These are phyloP conservation scores for Agrotis puta DNA, from an alignment of 2,888 invertebrate species.

Conservation along the genomic window DNA sequence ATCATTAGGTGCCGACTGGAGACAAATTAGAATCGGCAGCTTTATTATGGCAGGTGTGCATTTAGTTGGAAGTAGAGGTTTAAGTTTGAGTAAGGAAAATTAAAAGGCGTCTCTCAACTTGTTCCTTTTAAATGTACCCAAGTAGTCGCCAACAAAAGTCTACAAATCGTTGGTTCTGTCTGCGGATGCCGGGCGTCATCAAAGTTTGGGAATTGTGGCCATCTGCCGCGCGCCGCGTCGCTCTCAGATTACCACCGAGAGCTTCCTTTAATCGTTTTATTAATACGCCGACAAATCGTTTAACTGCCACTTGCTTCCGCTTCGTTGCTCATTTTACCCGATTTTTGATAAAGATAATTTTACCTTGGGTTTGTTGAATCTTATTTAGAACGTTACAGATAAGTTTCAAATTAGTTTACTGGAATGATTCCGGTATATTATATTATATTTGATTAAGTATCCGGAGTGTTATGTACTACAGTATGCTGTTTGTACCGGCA, in stretches of 20 bases:
- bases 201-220: constrained; percentile 89
- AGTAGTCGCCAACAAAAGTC: constrained; percentile 83
- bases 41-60: constrained; percentile 64
- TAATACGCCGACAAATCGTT: constrained; percentile 90
- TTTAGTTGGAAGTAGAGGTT: constrained; percentile 46
- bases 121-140: constrained; percentile 74
- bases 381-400: constrained; percentile 24
- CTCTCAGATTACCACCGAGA: constrained; percentile 89
- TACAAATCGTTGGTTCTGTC: constrained; percentile 84
- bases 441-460: too few relatives aligned
- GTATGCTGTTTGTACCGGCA: neutral
- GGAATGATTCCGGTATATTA: neutral
- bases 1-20: constrained; percentile 79
- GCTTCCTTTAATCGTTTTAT: constrained; percentile 91
- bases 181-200: constrained; percentile 83
- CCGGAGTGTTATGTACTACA: too few relatives aligned
- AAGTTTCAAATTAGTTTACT: constrained; percentile 9
- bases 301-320: constrained; percentile 82
- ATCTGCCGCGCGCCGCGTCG: constrained; percentile 87
- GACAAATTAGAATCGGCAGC: constrained; percentile 70
- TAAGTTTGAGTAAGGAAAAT: constrained; percentile 66
- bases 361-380: constrained; percentile 54
- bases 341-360: constrained; percentile 63
- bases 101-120: constrained; percentile 74
- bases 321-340: constrained; percentile 72